Evolutionary conservation across 2,888 invertebrate genomes (phyloP), one percentile per base, ranked within the genome.

Genomic region (Watsonalla cultraria): DNA sequence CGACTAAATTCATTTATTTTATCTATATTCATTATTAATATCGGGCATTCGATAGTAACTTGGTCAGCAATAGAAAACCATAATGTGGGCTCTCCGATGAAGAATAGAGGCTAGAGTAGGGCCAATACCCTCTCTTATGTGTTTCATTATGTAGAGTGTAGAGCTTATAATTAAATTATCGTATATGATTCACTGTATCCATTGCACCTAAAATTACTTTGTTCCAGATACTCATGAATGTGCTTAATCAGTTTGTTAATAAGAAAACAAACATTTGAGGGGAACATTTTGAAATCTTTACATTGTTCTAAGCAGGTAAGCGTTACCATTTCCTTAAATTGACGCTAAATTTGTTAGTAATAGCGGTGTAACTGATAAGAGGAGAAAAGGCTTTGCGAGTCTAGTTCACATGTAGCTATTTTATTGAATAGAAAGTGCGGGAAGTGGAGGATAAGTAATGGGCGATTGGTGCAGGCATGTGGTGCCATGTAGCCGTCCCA

Each of bases 341-440:
- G 55, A 15, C 53, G 52, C 51, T 49, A 54, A 54, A 51, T 45
- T 51, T 47, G 13, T 39, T 48, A 35, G 5, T 15, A 14, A 35
- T 11, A 49, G 34, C 49, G 15, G 37, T 39, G 8, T 48, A 13
- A 33, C 37, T 53, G 56, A 53, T 51, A 57, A 51, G 24, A 51
- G 55, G 37, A 39, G 24, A 9, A 51, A 53, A 15, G 46, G 37
- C 51, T 42, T 53, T 47, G 52, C 51, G 13, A 14, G 39, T 9
- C 15, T 53, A 34, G 11, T n/a, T 9, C 51, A 51, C 53, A 46
- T 60, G 42, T 51, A 57, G 60, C 60, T 62, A 62, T 24, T 24
- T 24, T 24, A 62, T 61, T 66, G 67, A 66, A 59, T 75, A 78
- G 80, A 86, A 86, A 85, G 83, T 72, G 62, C 62, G 67, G 71